These are phyloP conservation scores for Melanotaenia nigrans DNA, from an alignment of 2,797 vertebrate species.

Conservation along the genomic window DNA sequence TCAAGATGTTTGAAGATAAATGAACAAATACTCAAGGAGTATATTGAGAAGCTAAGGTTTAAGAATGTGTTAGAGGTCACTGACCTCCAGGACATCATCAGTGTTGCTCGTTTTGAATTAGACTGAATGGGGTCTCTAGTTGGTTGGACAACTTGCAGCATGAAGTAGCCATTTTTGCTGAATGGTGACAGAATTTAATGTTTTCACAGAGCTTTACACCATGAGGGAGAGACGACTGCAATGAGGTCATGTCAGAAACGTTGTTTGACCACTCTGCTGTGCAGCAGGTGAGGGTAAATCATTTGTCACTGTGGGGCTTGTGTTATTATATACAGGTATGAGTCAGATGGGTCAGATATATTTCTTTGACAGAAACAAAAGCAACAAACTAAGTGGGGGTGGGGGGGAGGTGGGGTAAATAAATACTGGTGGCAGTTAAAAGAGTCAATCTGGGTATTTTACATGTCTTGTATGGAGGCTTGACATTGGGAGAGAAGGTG, in stretches of 20 bases:
- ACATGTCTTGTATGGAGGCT: background rate
- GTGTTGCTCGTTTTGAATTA: background rate
- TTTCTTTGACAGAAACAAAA: conserved; percentile 14
- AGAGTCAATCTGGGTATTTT: background rate
- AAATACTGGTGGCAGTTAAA: background rate
- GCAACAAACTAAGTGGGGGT: background rate
- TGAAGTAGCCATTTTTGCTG: background rate
- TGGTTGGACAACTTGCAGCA: background rate
- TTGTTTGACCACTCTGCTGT: background rate
- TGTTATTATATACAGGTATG: background rate
- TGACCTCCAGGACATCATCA: background rate
- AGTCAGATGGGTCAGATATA: background rate
- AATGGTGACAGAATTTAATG: background rate
- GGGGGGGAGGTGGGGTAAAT: background rate
- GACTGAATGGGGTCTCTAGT: background rate
- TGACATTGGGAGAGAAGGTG: background rate
- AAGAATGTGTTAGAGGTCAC: background rate
- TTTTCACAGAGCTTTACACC: background rate
- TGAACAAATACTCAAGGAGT: background rate
- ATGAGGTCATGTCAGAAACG: background rate
- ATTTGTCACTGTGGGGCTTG: background rate
- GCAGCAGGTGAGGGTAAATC: background rate
- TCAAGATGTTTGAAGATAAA: background rate
- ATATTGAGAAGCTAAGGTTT: background rate
- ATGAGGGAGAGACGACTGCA: background rate